A percentile compares a stretch with the other conserved stretches of the same genome.
Conservation (phyloP, 1,140 invertebrate genomes). For the Drosophila rufa region DNA sequence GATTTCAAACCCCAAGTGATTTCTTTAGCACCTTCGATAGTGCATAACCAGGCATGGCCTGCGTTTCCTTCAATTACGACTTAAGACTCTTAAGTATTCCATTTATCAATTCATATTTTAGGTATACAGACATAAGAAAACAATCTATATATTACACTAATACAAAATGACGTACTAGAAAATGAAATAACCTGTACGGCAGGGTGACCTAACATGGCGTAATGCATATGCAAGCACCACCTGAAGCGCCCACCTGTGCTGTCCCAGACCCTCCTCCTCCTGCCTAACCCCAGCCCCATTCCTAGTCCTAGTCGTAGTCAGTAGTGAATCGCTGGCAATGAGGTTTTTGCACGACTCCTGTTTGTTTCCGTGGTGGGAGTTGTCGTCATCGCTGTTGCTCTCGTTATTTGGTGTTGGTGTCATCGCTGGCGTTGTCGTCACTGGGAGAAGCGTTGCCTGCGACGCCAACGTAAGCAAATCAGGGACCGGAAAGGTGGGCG, state of each 20-base stretch:
- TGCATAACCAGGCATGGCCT: too few relatives aligned
- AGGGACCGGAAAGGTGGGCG: conserved; percentile 30
- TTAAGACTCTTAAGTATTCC: background rate
- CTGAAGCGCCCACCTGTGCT: background rate
- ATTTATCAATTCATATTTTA: background rate
- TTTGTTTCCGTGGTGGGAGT: conserved; percentile 54
- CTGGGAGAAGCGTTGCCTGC: conserved; percentile 27
- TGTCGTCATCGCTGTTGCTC: conserved; percentile 43
- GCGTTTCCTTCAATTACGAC: too few relatives aligned
- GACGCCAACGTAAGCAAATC: conserved; percentile 47
- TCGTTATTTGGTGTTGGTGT: conserved; percentile 57
- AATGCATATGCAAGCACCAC: conserved; percentile 1
- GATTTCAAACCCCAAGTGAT: too few relatives aligned
- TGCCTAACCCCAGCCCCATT: background rate
- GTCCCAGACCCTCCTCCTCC: background rate
- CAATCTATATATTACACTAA: background rate
- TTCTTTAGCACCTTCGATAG: too few relatives aligned
- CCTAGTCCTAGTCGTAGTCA: conserved; percentile 21
- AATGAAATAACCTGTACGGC: background rate
- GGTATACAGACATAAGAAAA: background rate
- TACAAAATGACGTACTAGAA: background rate
- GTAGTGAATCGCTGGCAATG: conserved; percentile 26
- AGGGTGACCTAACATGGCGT: background rate
- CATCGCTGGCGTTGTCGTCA: conserved; percentile 75
- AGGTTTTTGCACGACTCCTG: conserved; percentile 48